A percentile compares a stretch with the other conserved stretches of the same genome.
phyloP scores from a whole-genome alignment of 1,140 invertebrate genomes.

The Papilio glaucus region DNA sequence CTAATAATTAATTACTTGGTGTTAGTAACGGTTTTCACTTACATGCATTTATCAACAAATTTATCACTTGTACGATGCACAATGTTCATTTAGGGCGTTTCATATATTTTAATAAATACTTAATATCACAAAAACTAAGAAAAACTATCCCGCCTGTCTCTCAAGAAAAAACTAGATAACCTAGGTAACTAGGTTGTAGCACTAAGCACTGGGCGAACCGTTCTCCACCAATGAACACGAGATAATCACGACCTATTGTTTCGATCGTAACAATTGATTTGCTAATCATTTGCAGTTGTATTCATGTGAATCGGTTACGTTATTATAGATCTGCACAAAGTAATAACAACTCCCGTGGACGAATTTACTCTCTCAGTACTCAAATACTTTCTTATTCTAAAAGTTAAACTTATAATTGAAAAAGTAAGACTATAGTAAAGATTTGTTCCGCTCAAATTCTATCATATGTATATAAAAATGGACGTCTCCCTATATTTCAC shows the following conservation, averaged over 20 bases:
- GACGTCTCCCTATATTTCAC: too few species aligned
- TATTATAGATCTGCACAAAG: slow-evolving; percentile 1
- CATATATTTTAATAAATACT: too few species aligned
- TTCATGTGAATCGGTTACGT: slow-evolving; percentile 18
- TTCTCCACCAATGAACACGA: slow-evolving; percentile 54
- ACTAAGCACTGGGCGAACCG: slow-evolving; percentile 49
- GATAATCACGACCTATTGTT: slow-evolving; percentile 50
- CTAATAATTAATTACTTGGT: too few species aligned
- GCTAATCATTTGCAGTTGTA: slow-evolving; percentile 33
- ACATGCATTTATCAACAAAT: slow-evolving; percentile 38
- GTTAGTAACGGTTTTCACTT: slow-evolving; percentile 16
- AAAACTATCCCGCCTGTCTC: slow-evolving; percentile 43
- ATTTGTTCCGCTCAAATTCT: too few species aligned
- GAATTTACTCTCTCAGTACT: background rate
- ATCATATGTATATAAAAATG: too few species aligned
- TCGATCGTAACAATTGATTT: slow-evolving; percentile 44
- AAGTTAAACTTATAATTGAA: background rate
- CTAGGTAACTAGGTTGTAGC: too few species aligned
- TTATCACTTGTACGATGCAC: slow-evolving; percentile 20
- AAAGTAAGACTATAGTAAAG: too few species aligned
- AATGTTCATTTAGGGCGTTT: too few species aligned
- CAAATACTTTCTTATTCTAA: background rate
- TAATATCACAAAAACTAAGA: too few species aligned
- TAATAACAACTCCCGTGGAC: background rate
- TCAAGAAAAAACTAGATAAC: slow-evolving; percentile 55